phyloP scores from a whole-genome alignment of 2,888 invertebrate genomes.

The Seira musarum region DNA sequence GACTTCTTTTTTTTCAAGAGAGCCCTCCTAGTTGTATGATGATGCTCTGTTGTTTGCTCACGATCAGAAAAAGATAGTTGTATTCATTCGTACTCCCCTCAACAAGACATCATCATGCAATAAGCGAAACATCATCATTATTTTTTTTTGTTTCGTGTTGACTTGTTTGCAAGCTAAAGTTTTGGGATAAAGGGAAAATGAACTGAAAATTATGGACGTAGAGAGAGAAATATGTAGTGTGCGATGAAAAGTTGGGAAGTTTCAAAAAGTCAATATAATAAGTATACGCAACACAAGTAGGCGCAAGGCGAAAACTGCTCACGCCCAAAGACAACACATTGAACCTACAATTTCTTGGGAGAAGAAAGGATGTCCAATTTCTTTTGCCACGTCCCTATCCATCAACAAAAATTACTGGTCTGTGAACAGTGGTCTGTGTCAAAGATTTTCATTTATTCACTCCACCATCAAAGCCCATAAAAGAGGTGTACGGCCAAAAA shows the following conservation, averaged over 20 bases:
- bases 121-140: too few relatives aligned
- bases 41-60: slow-evolving; percentile 3
- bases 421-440: slow-evolving; percentile 48
- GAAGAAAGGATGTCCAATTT: slow-evolving; percentile 59
- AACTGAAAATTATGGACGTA: slow-evolving; percentile 41
- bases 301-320: slow-evolving; percentile 68
- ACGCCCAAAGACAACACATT: slow-evolving; percentile 69
- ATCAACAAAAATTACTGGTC: slow-evolving; percentile 62
- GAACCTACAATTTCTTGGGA: slow-evolving; percentile 67
- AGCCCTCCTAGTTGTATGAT: slow-evolving; percentile 11
- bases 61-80: too few relatives aligned
- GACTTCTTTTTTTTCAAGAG: slow-evolving; percentile 27
- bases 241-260: slow-evolving; percentile 48
- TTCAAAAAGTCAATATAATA: slow-evolving; percentile 37
- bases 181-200: too few relatives aligned
- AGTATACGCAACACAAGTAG: slow-evolving; percentile 51
- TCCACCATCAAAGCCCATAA: too few relatives aligned
- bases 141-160: too few relatives aligned
- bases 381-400: slow-evolving; percentile 60
- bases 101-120: too few relatives aligned
- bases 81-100: too few relatives aligned
- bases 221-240: neutral
- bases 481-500: too few relatives aligned
- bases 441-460: neutral
- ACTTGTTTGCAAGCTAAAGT: too few relatives aligned